phyloP scores from a whole-genome alignment of 2,113 vertebrate species.

The human region DNA sequence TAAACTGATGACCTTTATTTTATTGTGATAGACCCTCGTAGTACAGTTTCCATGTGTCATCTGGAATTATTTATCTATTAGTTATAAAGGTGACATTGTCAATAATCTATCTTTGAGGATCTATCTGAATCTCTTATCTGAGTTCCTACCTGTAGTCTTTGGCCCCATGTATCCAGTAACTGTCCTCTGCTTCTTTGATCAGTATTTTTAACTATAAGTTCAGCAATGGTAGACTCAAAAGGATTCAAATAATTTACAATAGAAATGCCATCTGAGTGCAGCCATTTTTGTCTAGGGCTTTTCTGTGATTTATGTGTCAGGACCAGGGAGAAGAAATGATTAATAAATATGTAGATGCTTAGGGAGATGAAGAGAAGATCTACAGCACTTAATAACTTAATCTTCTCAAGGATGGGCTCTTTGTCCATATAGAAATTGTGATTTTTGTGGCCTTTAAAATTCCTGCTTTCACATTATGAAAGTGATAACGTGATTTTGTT shows the following conservation, averaged over 20 bases:
- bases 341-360: not conserved
- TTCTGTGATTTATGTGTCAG: not conserved
- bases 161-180: not conserved
- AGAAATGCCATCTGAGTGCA: not conserved
- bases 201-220: not conserved
- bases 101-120: not conserved
- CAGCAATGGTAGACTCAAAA: not conserved
- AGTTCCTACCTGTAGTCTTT: not conserved
- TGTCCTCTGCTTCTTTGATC: not conserved
- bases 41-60: not conserved
- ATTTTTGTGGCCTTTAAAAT: not conserved
- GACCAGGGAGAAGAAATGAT: not conserved
- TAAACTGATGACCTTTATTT: not conserved
- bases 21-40: not conserved
- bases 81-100: not conserved
- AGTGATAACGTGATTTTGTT: not conserved
- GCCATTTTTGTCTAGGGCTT: not conserved
- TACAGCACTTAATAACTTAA: not conserved
- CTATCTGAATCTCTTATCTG: not conserved
- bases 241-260: not conserved
- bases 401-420: not conserved
- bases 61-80: not conserved
- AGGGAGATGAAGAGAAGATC: not conserved
- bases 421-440: not conserved
- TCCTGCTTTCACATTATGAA: not conserved